Base-by-base conservation (phyloP, 2,113 vertebrate genomes). In the Nasalis larvatus region DNA sequence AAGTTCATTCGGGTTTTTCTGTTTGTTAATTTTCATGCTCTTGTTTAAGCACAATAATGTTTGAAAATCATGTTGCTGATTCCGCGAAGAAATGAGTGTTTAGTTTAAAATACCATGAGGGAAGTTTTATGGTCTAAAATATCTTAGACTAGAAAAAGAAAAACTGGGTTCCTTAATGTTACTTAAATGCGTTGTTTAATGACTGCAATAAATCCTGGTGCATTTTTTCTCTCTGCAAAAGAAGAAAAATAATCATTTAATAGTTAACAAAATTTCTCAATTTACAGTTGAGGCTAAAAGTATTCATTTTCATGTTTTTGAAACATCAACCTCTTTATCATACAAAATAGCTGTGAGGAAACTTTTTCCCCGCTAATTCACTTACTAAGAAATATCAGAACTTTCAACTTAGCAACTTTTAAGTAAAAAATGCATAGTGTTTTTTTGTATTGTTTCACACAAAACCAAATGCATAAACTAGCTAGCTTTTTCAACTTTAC, bases 121-220 rank as follows among this genome's bases (percentile, higher is more conserved):
- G 69, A 91, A 96, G 81, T 88, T 81, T 0, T 42, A 21, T 81
- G 74, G 56, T 89, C 66, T 96, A 94, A 96, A 92, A 86, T 86
- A 40, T 14, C 95, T 97, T 54, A 74, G 35, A 95, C 30, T 92
- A 14, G 83, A 94, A 91, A 69, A 96, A 86, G 92, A 63, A 90
- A 97, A 98, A 97, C 49, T 40, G 71, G 96, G 78, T 49, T 78
- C 35, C 85, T 96, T 98, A 98, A 98, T 98, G 95, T 98, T 98
- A 96, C 80, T 98, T 98, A 97, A 98, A 98, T 98, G 89, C 54
- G 86, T 98, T 95, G 80, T 95, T 78, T 91, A 98, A 97, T 97
- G 96, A 97, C 66, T 89, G 14, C 92, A 95, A 97, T 98, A 98
- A 98, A 58, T 45, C 81, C 91, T 97, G 80, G 30, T 73, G 3